A percentile compares a stretch with the other conserved stretches of the same genome.
Conservation (phyloP, 53 echinoderm and acorn worm genomes). For the Hippasteria phrygiana region DNA sequence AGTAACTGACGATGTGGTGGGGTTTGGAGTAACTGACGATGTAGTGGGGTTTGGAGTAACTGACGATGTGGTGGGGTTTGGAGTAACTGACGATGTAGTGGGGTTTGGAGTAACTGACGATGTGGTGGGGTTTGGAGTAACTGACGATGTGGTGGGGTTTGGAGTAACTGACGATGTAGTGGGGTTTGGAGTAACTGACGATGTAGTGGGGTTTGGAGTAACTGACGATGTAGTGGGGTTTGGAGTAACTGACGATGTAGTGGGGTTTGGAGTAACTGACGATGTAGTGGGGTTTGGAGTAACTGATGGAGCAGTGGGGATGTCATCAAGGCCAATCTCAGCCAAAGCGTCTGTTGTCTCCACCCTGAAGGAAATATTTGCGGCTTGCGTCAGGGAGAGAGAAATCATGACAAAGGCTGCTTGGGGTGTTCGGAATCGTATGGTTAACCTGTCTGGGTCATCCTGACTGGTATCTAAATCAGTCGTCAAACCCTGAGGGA, state of each 20-base stretch:
- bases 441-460: background rate
- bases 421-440: background rate
- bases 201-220: background rate
- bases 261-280: too few species aligned
- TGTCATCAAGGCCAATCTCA: background rate
- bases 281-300: conserved; percentile 15
- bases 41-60: conserved; percentile 28
- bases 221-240: background rate
- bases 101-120: conserved; percentile 5
- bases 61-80: background rate
- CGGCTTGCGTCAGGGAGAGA: conserved; percentile 10
- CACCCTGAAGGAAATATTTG: conserved; percentile 44
- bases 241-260: background rate
- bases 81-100: background rate
- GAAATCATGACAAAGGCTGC: conserved; percentile 22
- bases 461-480: background rate
- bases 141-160: background rate
- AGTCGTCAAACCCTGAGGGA: conserved; percentile 23
- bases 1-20: conserved; percentile 3
- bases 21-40: background rate
- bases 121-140: too few species aligned
- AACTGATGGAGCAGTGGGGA: background rate
- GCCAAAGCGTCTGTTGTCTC: conserved; percentile 22
- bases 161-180: background rate
- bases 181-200: background rate